Percentiles rank a stretch among this genome's conserved stretches.
phyloP scores from a whole-genome alignment of 2,888 invertebrate species.

The Litoditis marina region DNA sequence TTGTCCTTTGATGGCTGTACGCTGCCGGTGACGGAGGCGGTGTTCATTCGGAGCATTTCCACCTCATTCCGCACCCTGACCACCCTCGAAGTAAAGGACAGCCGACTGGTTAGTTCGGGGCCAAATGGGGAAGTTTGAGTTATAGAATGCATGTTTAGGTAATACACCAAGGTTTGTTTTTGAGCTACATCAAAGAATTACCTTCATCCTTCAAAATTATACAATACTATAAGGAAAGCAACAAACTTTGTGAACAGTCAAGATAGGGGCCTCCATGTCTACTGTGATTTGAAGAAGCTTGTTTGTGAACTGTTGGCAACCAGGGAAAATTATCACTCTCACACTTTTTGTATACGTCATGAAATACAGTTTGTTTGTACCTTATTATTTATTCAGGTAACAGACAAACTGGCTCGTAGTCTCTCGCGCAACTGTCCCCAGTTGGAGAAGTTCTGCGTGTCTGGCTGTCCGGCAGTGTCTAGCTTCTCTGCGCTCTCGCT shows the following conservation, averaged over 20 bases:
- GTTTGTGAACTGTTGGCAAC: no score
- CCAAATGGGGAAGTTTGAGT: neutral
- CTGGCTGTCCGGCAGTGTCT: constrained; percentile 29
- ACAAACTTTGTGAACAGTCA: no score
- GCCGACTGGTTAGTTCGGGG: constrained; percentile 10
- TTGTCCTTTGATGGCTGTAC: constrained; percentile 21
- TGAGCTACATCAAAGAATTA: no score
- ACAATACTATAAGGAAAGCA: no score
- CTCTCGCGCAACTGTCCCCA: constrained; percentile 27
- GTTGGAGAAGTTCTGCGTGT: constrained; percentile 25
- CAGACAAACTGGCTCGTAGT: constrained; percentile 27
- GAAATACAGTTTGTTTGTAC: neutral
- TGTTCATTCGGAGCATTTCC: constrained; percentile 23
- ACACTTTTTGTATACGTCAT: no score
- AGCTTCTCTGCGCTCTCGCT: constrained; percentile 31
- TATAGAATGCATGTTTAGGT: neutral
- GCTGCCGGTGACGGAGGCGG: constrained; percentile 21
- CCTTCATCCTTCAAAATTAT: no score
- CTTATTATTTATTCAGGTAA: constrained; percentile 21
- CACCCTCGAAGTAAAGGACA: constrained; percentile 27
- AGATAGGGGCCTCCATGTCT: no score
- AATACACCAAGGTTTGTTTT: no score
- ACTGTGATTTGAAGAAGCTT: no score
- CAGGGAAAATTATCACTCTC: no score
- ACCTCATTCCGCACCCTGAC: constrained; percentile 25